phyloP scores from a whole-genome alignment of 2,113 vertebrate genomes.

The Erythrolamprus reginae region DNA sequence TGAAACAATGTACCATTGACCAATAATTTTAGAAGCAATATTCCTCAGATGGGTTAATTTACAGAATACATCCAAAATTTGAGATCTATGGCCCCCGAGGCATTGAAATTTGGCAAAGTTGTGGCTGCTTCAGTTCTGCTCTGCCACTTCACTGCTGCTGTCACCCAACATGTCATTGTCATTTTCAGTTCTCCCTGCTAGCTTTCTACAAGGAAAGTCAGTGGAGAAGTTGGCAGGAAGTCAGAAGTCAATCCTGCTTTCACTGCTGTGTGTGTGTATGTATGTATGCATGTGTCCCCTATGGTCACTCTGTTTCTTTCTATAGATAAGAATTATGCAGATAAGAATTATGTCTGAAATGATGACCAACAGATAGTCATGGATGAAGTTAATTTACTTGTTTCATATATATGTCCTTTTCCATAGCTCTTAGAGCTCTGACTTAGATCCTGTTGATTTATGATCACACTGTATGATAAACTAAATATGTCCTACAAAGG shows the following conservation, averaged over 20 bases:
- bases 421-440: not conserved
- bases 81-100: not conserved
- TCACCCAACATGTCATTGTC: not conserved
- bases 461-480: not conserved
- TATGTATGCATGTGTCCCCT: too few relatives aligned
- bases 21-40: not conserved
- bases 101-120: not conserved
- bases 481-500: not conserved
- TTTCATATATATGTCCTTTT: rapidly evolving
- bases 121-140: not conserved
- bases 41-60: not conserved
- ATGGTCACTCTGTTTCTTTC: not conserved
- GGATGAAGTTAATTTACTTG: not conserved
- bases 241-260: not conserved
- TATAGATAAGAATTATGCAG: too few relatives aligned
- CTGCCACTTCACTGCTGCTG: not conserved
- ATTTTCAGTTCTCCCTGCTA: not conserved
- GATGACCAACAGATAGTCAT: not conserved
- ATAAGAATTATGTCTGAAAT: too few relatives aligned
- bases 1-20: not conserved
- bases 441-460: not conserved
- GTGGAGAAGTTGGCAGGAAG: not conserved
- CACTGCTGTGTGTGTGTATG: not conserved
- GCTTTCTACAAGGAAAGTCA: not conserved
- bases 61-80: too few relatives aligned